Evolutionary conservation across 2,888 invertebrate genomes (phyloP).

Genomic region (Erynnis tages): DNA sequence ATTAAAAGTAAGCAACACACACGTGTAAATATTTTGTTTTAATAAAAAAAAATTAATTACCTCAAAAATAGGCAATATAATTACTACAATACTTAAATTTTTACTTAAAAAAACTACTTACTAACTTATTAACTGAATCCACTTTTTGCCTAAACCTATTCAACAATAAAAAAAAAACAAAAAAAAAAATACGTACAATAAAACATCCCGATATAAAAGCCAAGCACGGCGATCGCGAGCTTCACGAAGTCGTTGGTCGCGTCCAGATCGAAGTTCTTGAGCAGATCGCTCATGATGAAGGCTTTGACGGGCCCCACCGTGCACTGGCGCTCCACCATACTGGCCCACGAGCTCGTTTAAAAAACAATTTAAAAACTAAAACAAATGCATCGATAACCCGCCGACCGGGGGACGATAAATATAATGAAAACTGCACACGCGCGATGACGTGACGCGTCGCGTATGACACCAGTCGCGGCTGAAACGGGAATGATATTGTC

Average conservation of each 20-base stretch:
- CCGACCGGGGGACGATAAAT: slow-evolving; percentile 45
- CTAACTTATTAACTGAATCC: too few relatives aligned
- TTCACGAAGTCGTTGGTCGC: slow-evolving; percentile 65
- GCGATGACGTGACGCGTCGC: slow-evolving; percentile 42
- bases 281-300: slow-evolving; percentile 75
- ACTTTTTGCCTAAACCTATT: too few relatives aligned
- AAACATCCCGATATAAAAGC: slow-evolving; percentile 68
- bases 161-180: slow-evolving; percentile 26
- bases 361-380: slow-evolving; percentile 39
- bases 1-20: too few relatives aligned
- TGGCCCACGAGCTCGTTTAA: slow-evolving; percentile 30
- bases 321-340: slow-evolving; percentile 70
- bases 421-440: slow-evolving; percentile 47
- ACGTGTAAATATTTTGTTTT: too few relatives aligned
- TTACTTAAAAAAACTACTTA: too few relatives aligned
- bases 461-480: slow-evolving; percentile 38
- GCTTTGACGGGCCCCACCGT: slow-evolving; percentile 61
- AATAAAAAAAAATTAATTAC: too few relatives aligned
- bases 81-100: too few relatives aligned
- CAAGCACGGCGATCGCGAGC: slow-evolving; percentile 56
- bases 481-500: slow-evolving; percentile 40
- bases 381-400: slow-evolving; percentile 67
- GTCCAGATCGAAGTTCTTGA: slow-evolving; percentile 67
- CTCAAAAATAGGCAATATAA: too few relatives aligned
- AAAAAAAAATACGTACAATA: slow-evolving; percentile 59